These are phyloP conservation scores for Malaclemys terrapin DNA, from an alignment of 2,113 vertebrate species.

Conservation along the genomic window DNA sequence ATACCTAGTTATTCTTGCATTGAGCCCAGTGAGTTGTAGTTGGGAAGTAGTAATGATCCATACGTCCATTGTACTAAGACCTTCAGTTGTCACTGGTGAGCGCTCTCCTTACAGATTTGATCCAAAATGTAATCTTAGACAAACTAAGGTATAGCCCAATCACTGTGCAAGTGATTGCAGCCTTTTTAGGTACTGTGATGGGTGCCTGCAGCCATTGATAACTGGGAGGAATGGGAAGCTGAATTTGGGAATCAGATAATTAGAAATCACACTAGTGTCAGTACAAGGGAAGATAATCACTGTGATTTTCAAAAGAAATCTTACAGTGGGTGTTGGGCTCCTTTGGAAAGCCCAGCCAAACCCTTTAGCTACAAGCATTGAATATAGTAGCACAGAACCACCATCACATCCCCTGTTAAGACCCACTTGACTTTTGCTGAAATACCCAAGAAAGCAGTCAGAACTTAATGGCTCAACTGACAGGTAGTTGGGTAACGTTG, in stretches of 20 bases:
- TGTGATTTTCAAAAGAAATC: background rate
- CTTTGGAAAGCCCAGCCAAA: background rate
- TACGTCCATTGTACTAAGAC: background rate
- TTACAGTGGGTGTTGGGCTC: background rate
- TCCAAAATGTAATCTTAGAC: background rate
- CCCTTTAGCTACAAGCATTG: background rate
- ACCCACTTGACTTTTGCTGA: background rate
- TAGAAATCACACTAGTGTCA: background rate
- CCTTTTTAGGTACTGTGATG: background rate
- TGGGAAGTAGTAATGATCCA: background rate
- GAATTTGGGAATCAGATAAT: background rate
- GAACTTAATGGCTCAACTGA: background rate
- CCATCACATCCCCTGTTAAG: background rate
- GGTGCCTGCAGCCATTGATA: background rate
- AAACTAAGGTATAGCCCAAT: background rate
- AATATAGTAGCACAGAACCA: background rate
- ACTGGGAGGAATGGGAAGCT: background rate
- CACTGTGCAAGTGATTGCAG: background rate
- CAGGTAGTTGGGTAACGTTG: background rate
- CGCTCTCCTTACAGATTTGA: background rate
- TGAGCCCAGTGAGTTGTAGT: background rate
- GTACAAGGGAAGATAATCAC: background rate
- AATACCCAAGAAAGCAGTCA: background rate
- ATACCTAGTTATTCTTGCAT: background rate
- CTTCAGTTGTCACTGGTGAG: background rate